A percentile compares a stretch with the other conserved stretches of the same genome.
Conservation (phyloP, 2,888 invertebrate species). For the Sacculina carcini region DNA sequence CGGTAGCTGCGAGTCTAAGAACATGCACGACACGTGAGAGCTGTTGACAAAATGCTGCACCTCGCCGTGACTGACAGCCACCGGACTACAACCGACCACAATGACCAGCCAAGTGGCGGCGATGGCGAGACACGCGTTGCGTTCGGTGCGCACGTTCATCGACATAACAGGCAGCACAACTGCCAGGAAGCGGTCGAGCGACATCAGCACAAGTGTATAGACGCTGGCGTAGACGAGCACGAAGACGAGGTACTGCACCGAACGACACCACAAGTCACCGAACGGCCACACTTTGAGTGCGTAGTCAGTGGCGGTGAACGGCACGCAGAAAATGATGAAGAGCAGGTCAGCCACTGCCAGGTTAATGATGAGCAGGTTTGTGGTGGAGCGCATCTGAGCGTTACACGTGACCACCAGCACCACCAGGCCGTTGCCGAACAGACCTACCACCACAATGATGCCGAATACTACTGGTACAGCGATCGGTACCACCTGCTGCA, state of each 20-base stretch:
- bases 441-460: conserved; percentile 25
- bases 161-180: conserved; percentile 77
- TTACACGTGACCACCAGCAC: conserved; percentile 26
- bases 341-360: conserved; percentile 24
- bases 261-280: conserved; percentile 65
- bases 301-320: conserved; percentile 38
- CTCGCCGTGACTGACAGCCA: conserved; percentile 47
- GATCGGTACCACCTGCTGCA: conserved; percentile 14
- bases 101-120: conserved; percentile 55
- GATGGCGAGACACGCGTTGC: conserved; percentile 51
- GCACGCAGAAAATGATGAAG: conserved; percentile 30
- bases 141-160: conserved; percentile 53
- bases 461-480: conserved; percentile 23
- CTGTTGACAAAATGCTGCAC: conserved; percentile 20
- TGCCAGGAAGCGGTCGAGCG: conserved; percentile 63
- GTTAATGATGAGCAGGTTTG: conserved; percentile 25
- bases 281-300: conserved; percentile 70
- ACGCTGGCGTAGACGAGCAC: conserved; percentile 81
- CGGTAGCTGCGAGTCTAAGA: background rate
- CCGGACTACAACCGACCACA: conserved; percentile 45
- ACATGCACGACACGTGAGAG: background rate
- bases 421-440: conserved; percentile 28
- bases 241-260: conserved; percentile 68
- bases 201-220: conserved; percentile 79
- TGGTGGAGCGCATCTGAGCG: conserved; percentile 29